Evolutionary conservation across 2,888 invertebrate genomes (phyloP).

Genomic region (Pilophorus perplexus): DNA sequence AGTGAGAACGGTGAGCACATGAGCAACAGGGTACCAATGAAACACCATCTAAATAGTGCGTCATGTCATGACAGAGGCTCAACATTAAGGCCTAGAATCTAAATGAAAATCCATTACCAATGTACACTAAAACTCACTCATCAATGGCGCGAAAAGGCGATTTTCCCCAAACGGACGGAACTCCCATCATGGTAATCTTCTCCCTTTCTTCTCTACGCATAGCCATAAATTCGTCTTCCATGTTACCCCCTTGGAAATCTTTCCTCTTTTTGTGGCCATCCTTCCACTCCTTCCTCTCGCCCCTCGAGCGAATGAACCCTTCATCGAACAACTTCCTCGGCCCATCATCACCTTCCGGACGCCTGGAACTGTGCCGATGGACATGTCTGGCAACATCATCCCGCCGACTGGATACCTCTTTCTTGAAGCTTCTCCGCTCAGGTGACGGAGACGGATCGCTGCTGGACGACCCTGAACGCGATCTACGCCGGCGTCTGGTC

Average conservation of each 20-base stretch:
- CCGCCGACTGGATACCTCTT: background rate
- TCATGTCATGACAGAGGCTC: too few relatives aligned
- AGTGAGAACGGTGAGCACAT: too few relatives aligned
- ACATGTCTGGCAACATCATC: background rate
- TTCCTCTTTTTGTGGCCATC: conserved; percentile 33
- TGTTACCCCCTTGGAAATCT: conserved; percentile 9
- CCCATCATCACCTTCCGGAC: background rate
- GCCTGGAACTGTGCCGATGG: background rate
- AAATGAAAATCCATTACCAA: too few relatives aligned
- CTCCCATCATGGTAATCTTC: conserved; percentile 67
- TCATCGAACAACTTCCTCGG: conserved; percentile 23
- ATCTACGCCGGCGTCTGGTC: conserved; percentile 12
- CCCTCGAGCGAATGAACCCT: conserved; percentile 36
- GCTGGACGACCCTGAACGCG: conserved; percentile 27
- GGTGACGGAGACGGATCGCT: conserved; percentile 38
- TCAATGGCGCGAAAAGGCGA: conserved; percentile 63
- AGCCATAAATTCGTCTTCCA: conserved; percentile 67
- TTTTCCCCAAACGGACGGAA: conserved; percentile 70
- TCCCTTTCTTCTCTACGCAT: conserved; percentile 71
- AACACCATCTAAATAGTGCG: too few relatives aligned
- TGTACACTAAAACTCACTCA: conserved; percentile 61
- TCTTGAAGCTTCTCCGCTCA: conserved; percentile 32
- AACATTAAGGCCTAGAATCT: too few relatives aligned
- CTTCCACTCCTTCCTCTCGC: conserved; percentile 22
- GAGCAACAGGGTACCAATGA: too few relatives aligned